Conservation (phyloP, 2,888 invertebrate species). For the Anthrax anthrax region DNA sequence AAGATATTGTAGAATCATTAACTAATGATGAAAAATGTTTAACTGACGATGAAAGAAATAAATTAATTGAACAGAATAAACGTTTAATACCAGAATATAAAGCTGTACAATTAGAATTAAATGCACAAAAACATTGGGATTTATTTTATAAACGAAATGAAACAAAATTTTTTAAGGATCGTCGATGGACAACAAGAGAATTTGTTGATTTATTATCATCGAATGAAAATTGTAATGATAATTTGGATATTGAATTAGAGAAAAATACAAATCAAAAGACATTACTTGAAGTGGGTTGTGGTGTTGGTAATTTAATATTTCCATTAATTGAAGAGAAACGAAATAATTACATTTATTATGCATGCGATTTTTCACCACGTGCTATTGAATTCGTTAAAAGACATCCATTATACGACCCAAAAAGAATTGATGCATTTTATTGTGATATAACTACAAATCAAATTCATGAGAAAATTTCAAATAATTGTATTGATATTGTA, state of each 20-base stretch:
- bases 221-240: background rate
- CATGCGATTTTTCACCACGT: slow-evolving; percentile 86
- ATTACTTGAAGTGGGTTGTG: slow-evolving; percentile 81
- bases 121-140: slow-evolving; percentile 88
- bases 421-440: slow-evolving; percentile 61
- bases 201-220: slow-evolving; percentile 62
- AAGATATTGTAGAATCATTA: background rate
- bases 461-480: slow-evolving; percentile 41
- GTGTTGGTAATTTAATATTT: slow-evolving; percentile 93
- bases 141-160: slow-evolving; percentile 92
- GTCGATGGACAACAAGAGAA: slow-evolving; percentile 94
- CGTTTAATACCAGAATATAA: slow-evolving; percentile 56
- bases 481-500: slow-evolving; percentile 54
- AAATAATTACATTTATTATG: slow-evolving; percentile 56
- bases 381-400: slow-evolving; percentile 75
- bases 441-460: slow-evolving; percentile 65
- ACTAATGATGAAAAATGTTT: slow-evolving; percentile 18
- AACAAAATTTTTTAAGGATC: slow-evolving; percentile 84
- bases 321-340: slow-evolving; percentile 71
- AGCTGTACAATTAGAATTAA: slow-evolving; percentile 60
- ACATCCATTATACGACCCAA: slow-evolving; percentile 48
- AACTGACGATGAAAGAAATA: slow-evolving; percentile 43
- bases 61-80: slow-evolving; percentile 52
- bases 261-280: slow-evolving; percentile 27
- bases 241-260: background rate